A percentile compares a stretch with the other conserved stretches of the same genome.
Conservation (phyloP, 2,113 vertebrate species). For the Eulacestoma nigropectus region DNA sequence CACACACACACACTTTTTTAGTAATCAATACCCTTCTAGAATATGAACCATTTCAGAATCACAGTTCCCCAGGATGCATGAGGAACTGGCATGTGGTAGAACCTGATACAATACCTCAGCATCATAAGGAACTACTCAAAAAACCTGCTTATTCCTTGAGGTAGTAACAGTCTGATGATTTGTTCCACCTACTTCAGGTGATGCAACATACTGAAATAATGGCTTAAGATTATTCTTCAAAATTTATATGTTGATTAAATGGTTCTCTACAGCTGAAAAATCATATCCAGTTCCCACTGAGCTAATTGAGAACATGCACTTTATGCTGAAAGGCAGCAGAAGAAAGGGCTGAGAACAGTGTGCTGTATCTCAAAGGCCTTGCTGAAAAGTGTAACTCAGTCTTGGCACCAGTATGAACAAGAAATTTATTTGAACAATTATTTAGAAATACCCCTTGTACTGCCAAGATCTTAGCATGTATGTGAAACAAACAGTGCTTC, state of each 20-base stretch:
- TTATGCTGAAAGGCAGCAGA: background rate
- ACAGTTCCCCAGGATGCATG: background rate
- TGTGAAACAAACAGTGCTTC: background rate
- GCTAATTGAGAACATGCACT: background rate
- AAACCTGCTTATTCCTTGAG: background rate
- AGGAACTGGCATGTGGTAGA: background rate
- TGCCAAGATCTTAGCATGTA: background rate
- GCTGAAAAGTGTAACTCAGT: background rate
- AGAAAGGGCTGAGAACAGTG: background rate
- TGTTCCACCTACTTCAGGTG: background rate
- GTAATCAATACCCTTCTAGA: background rate
- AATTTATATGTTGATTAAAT: background rate
- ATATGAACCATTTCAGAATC: background rate
- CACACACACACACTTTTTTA: background rate
- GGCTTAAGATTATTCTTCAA: background rate
- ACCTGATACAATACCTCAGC: background rate
- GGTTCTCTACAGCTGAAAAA: background rate
- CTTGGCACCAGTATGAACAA: background rate
- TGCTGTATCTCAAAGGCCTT: background rate
- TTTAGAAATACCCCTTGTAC: background rate
- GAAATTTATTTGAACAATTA: background rate
- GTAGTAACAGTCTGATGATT: background rate
- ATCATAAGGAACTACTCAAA: background rate
- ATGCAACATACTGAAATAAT: background rate
- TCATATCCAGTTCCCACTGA: background rate